A percentile compares a stretch with the other conserved stretches of the same genome.
These are phyloP conservation scores for Ranitomeya variabilis DNA, from an alignment of 2,113 vertebrate genomes.

Conservation along the genomic window DNA sequence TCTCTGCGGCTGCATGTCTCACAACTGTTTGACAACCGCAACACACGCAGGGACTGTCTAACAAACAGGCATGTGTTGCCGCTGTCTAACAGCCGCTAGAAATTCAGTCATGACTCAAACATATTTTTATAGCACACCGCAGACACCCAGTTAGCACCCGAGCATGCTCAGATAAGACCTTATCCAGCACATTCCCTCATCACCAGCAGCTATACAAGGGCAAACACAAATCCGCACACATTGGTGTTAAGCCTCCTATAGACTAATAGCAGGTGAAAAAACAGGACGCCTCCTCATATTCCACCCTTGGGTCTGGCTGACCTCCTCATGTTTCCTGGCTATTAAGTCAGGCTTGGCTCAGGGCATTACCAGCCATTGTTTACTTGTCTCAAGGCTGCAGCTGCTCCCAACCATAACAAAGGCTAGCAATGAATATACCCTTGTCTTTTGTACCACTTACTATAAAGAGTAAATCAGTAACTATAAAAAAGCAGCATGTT, in stretches of 20 bases:
- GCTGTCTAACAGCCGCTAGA: too few species aligned
- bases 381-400: conserved; percentile 22
- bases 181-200: too few species aligned
- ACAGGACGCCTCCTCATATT: conserved; percentile 2
- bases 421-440: conserved; percentile 1
- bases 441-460: neutral
- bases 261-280: conserved; percentile 12
- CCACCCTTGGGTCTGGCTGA: neutral
- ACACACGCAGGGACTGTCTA: too few species aligned
- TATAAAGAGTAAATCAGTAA: neutral
- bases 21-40: too few species aligned
- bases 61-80: too few species aligned
- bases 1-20: too few species aligned
- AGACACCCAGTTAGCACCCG: too few species aligned
- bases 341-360: neutral
- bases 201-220: too few species aligned
- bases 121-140: too few species aligned
- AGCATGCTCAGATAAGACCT: too few species aligned
- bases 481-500: neutral
- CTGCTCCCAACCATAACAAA: conserved; percentile 2
- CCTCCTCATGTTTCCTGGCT: neutral
- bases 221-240: too few species aligned
- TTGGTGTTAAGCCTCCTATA: neutral
- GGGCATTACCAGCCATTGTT: neutral
- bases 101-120: too few species aligned